A percentile compares a stretch with the other conserved stretches of the same genome.
These are phyloP conservation scores for Colostygia pectinataria DNA, from an alignment of 2,888 invertebrate genomes.

Conservation along the genomic window DNA sequence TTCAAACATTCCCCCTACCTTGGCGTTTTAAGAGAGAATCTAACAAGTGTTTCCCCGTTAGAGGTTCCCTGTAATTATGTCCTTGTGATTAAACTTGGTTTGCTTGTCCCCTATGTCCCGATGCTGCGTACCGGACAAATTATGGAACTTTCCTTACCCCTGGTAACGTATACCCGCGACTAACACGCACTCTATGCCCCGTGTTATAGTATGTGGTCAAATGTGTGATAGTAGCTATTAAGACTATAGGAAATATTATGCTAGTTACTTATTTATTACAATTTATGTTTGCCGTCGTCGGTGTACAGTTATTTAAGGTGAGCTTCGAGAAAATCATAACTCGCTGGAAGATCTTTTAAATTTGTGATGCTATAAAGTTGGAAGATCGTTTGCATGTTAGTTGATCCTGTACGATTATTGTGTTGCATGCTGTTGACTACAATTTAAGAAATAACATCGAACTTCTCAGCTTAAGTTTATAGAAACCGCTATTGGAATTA, in stretches of 20 bases:
- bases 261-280: slow-evolving; percentile 99
- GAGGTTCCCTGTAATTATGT: slow-evolving; percentile 41
- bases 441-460: slow-evolving; percentile 3
- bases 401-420: slow-evolving; percentile 9
- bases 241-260: slow-evolving; percentile 99
- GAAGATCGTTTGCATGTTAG: slow-evolving; percentile 28
- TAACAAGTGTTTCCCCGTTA: slow-evolving; percentile 46
- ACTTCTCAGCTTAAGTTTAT: slow-evolving; percentile 13
- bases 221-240: slow-evolving; percentile 99
- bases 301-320: slow-evolving; percentile 99
- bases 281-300: slow-evolving; percentile 99
- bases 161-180: slow-evolving; percentile 42
- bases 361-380: not conserved
- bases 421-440: slow-evolving; percentile 18
- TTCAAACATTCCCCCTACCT: slow-evolving; percentile 73
- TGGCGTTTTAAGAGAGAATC: slow-evolving; percentile 64
- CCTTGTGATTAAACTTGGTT: slow-evolving; percentile 68
- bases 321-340: slow-evolving; percentile 51
- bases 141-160: slow-evolving; percentile 52
- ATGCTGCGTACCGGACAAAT: slow-evolving; percentile 65
- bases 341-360: slow-evolving; percentile 13
- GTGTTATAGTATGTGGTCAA: slow-evolving; percentile 97
- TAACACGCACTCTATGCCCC: slow-evolving; percentile 58
- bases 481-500: slow-evolving; percentile 7
- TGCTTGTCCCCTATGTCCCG: slow-evolving; percentile 80